Evolutionary conservation across 2,888 invertebrate species (phyloP), one percentile per base, ranked within the genome.

Genomic region (Strigamia crassipes): DNA sequence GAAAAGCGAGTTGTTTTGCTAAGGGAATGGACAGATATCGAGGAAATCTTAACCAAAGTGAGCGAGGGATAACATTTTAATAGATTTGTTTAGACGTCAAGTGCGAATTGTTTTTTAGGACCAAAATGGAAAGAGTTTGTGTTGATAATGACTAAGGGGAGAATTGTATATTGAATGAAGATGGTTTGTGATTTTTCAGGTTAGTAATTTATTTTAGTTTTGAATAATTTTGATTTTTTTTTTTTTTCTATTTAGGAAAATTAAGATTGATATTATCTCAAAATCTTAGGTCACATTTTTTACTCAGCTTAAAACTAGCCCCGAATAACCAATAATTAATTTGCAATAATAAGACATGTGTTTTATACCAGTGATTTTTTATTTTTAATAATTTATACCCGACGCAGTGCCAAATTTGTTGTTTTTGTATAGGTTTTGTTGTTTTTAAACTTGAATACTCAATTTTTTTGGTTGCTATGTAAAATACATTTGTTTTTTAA

Each of bases 1-100:
- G 73, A 73, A 15, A 73, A 73, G 31, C 27, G 73, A 31, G 73
- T 73, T 73, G 31, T 73, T n/a, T 31, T 73, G 73, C 31, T 73
- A 10, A 27, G 13, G 15, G 73, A 73, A 13, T 73, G 73, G 73
- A 73, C 31, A 3, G 73, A 73, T 18, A 18, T 13, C n/a, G 10
- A 21, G 10, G 18, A 61, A 61, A 61, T 61, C 5, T 23, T 23
- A 21, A 18, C 13, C 31, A n/a, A 31, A 73, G 31, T 18, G 18
- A 18, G 27, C 27, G 27, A 27, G 27, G 27, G 27, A 27, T 27
- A 3, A 27, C 3, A 27, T 27, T 27, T 27, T n/a, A n/a, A n/a
- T n/a, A n/a, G n/a, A 27, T 27, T 27, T n/a, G n/a, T n/a, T n/a
- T 3, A 27, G 27, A 27, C 27, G 27, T 27, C 1, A 27, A 3